Percentiles rank a stretch among this genome's conserved stretches.
These are phyloP conservation scores for Psilopogon haemacephalus DNA, from an alignment of 2,113 vertebrate genomes.

Conservation along the genomic window DNA sequence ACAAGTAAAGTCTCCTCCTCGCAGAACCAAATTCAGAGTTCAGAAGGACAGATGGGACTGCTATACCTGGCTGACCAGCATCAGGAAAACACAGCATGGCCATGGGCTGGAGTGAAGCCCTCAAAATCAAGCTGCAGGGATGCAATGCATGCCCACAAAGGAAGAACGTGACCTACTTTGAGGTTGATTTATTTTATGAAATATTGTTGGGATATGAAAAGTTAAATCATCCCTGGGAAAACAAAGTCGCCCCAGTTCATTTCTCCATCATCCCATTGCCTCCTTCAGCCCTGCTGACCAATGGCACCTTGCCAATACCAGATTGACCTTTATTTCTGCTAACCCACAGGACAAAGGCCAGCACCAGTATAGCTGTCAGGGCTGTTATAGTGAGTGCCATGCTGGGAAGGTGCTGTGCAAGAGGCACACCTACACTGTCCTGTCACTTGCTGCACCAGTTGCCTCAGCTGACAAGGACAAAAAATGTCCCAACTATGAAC, in stretches of 20 bases:
- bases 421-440: no score
- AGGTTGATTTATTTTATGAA: not conserved
- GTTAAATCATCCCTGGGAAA: not conserved
- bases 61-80: not conserved
- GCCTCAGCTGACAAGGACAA: not conserved
- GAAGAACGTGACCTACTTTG: not conserved
- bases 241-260: not conserved
- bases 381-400: not conserved
- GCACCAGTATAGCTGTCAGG: not conserved
- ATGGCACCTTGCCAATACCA: not conserved
- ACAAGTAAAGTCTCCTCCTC: not conserved
- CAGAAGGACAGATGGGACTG: not conserved
- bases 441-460: fast-evolving
- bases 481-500: not conserved
- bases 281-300: not conserved
- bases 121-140: not conserved
- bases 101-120: not conserved
- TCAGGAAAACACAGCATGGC: not conserved
- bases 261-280: not conserved
- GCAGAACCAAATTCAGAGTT: not conserved
- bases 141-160: not conserved
- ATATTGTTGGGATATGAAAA: not conserved
- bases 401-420: not conserved
- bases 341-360: not conserved
- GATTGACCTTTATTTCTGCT: not conserved